Evolutionary conservation across 2,888 invertebrate species (phyloP), one percentile per base, ranked within the genome.

Genomic region (Erynnis tages): DNA sequence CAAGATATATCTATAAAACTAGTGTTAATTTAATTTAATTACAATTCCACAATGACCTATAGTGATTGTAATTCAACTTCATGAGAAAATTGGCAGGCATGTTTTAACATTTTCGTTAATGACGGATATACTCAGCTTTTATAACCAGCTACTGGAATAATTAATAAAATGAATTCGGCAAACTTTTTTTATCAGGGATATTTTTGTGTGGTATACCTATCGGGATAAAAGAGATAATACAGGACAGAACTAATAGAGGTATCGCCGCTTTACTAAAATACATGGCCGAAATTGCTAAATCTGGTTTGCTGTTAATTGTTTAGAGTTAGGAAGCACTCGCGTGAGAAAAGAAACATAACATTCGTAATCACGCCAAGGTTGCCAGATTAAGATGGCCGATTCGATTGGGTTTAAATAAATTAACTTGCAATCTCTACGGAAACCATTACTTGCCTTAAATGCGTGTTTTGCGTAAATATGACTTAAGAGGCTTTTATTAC

Each of bases 391-490:
- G 67, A 72, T 69, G 62, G 43, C 34, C n/a, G 41, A 57, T 62
- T 66, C 62, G 68, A 71, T 78, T 73, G 63, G 62, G 71, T 69
- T 62, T 63, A 68, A 67, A 66, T 75, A 69, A 69, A 65, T 74
- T 72, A 71, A 73, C 67, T 65, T 58, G 54, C 61, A 65, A 63
- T 62, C 57, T 50, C 27, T 29, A 27, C 43, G 43, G 43, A 50
- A 50, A 50, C 14, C 13, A 50, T 43, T 49, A 49, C 17, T 49
- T 50, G 50, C 35, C 29, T 37, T 21, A 43, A 50, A 14, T 35
- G 34, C 10, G 41, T 29, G 19, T 29, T 49, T 43, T 43, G 43
- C 50, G 41, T 50, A 43, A 43, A 43, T 49, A 32, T 34, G 14
- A 8, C n/a, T 23, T 13, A 13, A 3, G 7, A 38, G 7, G 11